Percentiles rank a stretch among this genome's conserved stretches.
Conservation (phyloP, 2,113 vertebrate genomes). For the Bufo bufo region DNA sequence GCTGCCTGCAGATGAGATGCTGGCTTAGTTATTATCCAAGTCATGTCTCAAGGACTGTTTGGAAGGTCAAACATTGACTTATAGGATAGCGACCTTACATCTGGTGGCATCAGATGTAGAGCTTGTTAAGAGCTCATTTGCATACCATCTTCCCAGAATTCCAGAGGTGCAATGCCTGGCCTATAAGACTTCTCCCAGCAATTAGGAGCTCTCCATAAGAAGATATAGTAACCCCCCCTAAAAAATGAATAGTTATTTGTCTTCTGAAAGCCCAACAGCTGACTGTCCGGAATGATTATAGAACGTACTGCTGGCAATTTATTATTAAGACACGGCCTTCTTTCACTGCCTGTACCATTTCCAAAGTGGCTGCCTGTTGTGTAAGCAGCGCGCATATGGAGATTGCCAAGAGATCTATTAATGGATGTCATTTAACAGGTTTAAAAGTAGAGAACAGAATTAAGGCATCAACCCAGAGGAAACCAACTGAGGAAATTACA, state of each 20-base stretch:
- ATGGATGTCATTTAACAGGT: constrained; percentile 36
- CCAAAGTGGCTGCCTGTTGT: constrained; percentile 21
- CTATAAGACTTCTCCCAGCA: no score
- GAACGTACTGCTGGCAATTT: neutral
- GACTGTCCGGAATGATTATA: neutral
- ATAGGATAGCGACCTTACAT: no score
- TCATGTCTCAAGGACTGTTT: no score
- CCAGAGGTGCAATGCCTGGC: no score
- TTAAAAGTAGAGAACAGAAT: constrained; percentile 38
- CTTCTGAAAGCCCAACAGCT: neutral
- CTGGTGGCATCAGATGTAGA: no score
- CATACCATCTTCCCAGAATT: no score
- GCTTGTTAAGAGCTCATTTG: no score
- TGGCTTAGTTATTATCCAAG: no score
- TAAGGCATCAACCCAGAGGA: constrained; percentile 35
- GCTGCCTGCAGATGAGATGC: no score
- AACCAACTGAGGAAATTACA: neutral
- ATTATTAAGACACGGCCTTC: neutral
- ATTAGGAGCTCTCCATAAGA: no score
- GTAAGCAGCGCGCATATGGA: constrained; percentile 2
- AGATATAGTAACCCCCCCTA: no score
- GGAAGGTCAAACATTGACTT: no score
- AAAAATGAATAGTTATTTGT: neutral
- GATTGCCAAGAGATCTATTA: constrained; percentile 18
- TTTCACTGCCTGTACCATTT: constrained; percentile 1